A percentile compares a stretch with the other conserved stretches of the same genome.
Evolutionary conservation across 2,113 vertebrate genomes (phyloP).

Genomic region (Anolis carolinensis): DNA sequence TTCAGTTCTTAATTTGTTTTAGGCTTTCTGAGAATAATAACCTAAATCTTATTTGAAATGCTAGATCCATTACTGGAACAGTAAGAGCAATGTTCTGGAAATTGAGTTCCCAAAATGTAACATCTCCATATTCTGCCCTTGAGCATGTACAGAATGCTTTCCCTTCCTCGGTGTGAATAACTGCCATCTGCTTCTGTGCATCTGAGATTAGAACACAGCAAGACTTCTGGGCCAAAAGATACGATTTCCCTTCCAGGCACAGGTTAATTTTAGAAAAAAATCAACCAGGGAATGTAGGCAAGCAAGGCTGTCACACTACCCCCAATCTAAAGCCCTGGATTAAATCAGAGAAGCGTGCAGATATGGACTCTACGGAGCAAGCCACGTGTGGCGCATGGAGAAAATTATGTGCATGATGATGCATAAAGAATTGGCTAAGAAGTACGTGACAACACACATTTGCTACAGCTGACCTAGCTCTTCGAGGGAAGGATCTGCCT

Average conservation of each 20-base stretch:
- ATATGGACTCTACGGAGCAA: constrained; percentile 39
- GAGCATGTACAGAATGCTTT: not conserved
- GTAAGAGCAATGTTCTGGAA: not conserved
- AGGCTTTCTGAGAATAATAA: not conserved
- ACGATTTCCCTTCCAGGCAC: not conserved
- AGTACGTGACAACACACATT: constrained; percentile 40
- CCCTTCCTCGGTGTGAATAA: not conserved
- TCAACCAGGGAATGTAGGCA: not conserved
- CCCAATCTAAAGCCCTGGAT: constrained; percentile 39
- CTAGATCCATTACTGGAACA: not conserved
- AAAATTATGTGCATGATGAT: constrained; percentile 56
- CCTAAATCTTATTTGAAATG: not conserved
- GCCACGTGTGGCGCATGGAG: constrained; percentile 34
- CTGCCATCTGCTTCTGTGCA: not conserved
- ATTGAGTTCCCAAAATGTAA: not conserved
- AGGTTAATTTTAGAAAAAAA: constrained; percentile 11
- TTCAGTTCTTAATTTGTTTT: not conserved
- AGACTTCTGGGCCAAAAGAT: not conserved
- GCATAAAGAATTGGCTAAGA: constrained; percentile 39
- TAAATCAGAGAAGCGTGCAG: constrained; percentile 27
- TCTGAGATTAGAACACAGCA: not conserved
- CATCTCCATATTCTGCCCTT: too few species aligned
- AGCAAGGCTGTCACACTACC: not conserved
- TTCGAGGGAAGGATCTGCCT: constrained; percentile 4
- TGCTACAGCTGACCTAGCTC: constrained; percentile 54